Evolutionary conservation across 1,140 invertebrate species (phyloP).

Genomic region (Artemia franciscana): DNA sequence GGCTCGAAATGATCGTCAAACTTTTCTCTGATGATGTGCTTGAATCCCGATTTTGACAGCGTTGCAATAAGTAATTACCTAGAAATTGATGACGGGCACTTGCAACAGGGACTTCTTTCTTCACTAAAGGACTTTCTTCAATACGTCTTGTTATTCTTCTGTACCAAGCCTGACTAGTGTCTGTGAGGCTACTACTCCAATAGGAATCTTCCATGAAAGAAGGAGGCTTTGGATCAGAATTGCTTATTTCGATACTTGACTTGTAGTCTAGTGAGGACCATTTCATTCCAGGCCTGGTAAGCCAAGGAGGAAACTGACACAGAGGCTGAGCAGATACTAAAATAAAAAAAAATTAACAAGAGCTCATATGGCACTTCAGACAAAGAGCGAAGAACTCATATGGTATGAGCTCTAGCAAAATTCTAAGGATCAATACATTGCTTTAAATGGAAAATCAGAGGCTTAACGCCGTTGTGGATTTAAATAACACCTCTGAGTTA

Average conservation of each 20-base stretch:
- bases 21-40: no score
- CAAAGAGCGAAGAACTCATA: no score
- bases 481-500: no score
- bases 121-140: not conserved
- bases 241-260: not conserved
- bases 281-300: not conserved
- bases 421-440: no score
- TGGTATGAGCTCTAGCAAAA: no score
- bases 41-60: no score
- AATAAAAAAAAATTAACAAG: not conserved
- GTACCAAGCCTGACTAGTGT: not conserved
- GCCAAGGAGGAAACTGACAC: not conserved
- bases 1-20: no score
- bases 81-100: not conserved
- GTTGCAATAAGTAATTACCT: not conserved
- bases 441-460: no score
- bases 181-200: not conserved
- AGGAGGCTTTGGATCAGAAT: not conserved
- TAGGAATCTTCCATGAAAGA: not conserved
- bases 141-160: not conserved
- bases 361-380: no score
- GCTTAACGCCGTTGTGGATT: no score
- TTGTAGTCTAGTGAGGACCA: not conserved
- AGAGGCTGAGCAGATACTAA: not conserved
- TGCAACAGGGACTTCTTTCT: not conserved